Base-by-base conservation (phyloP, 2,113 vertebrate species). In the Saguinus imperator region DNA sequence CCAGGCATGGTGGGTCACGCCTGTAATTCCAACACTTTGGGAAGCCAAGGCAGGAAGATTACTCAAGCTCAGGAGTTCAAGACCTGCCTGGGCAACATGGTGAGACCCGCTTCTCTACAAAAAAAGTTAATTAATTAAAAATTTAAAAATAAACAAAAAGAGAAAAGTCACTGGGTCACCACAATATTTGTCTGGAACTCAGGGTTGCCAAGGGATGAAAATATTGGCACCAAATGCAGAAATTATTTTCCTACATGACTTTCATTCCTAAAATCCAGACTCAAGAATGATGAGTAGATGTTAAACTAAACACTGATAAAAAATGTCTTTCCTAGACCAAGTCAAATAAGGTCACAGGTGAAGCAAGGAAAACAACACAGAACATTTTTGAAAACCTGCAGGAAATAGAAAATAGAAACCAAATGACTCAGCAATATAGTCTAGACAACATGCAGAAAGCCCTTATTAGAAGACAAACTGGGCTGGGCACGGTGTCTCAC, bases 401-500 rank as follows among this genome's bases (percentile, higher is more conserved):
- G 25, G 17, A 89, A 57, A 35, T 52, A 57, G 45, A 94, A 94
- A 86, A 88, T 37, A 14, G 6, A 85, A 89, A 82, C 29, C 40
- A 85, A 87, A 81, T 35, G 77, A 75, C 68, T 88, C 90, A 55
- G 27, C 50, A 20, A 61, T 21, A 27, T 7, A 18, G 50, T 73
- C 89, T 48, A 86, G 25, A 92, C 80, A 58, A 58, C 32, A 77
- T 7, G 13, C 29, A 57, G 21, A 29, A 94, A 64, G 23, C 37
- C 83, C 20, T 40, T 61, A 5, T 61, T 37, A 43, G 21, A 84
- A 75, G 35, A 14, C 55, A 75, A 76, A 70, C 8, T 21, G 20
- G 27, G 27, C 27, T 0, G 0, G 27, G 61, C 12, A 6, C 2
- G 5, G 5, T 64, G 27, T 5, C 61, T 64, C 61, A 64, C 12